These are phyloP conservation scores for Uloborus diversus DNA, from an alignment of 1,140 invertebrate species.

Conservation along the genomic window DNA sequence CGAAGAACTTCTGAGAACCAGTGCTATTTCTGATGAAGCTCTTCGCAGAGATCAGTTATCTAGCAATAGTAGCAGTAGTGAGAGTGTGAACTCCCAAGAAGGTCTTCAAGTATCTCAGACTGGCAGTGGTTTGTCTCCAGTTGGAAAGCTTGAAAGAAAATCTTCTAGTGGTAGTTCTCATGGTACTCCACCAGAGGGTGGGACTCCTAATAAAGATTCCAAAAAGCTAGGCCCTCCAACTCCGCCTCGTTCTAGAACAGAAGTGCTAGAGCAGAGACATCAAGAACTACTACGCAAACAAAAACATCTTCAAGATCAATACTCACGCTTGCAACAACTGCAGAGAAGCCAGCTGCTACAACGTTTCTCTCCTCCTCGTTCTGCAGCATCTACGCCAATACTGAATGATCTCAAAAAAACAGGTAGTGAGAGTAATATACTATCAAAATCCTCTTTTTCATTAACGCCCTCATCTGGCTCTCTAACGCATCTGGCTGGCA, in stretches of 20 bases:
- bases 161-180: neutral
- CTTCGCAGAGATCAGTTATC: constrained; percentile 57
- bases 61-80: constrained; percentile 75
- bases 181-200: constrained; percentile 16
- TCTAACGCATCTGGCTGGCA: constrained; percentile 71
- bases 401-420: constrained; percentile 78
- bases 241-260: constrained; percentile 70
- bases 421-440: constrained; percentile 84
- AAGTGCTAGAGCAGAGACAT: constrained; percentile 81
- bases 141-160: constrained; percentile 23
- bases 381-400: constrained; percentile 66
- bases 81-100: constrained; percentile 81
- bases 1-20: constrained; percentile 46
- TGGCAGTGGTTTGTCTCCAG: constrained; percentile 5
- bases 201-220: constrained; percentile 22
- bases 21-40: constrained; percentile 48
- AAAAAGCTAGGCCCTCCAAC: constrained; percentile 49
- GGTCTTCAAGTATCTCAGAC: constrained; percentile 65
- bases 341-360: constrained; percentile 78
- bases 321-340: constrained; percentile 83
- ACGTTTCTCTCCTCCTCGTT: constrained; percentile 72
- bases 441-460: constrained; percentile 76
- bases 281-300: constrained; percentile 87
- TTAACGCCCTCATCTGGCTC: constrained; percentile 72
- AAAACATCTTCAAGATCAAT: constrained; percentile 86